Base-by-base conservation (phyloP, 2,797 vertebrate species). In the Eleutherodactylus coqui region DNA sequence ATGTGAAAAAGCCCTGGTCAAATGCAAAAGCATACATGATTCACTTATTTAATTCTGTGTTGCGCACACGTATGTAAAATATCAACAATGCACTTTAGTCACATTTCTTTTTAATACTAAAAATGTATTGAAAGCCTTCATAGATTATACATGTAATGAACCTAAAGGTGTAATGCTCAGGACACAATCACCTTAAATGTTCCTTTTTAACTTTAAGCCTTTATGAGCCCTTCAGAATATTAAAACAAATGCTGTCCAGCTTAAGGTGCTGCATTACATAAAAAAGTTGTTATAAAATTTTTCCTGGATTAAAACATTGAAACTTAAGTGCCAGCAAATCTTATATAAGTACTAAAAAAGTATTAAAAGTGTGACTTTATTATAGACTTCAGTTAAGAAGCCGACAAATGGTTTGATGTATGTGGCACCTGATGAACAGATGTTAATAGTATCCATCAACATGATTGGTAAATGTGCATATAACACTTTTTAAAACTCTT, bases 401-500 rank as follows among this genome's bases (percentile, higher is more conserved):
- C 70, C 45, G 13, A 58, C 67, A 58, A n/a, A 32, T 83, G 34
- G 64, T 83, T 83, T 83, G 51, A 83, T 83, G 81, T 73, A 45
- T 45, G 32, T 36, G 47, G 32, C 81, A 83, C 67, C 81, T 75
- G 81, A 83, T 75, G 69, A 73, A 83, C 49, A 83, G 81, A 83
- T 83, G 81, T 83, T 83, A 75, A 83, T 73, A 83, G 49, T 14
- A 83, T 58, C 81, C 67, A 83, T 73, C 69, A 83, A 72, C 38
- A 32, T 58, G 51, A 83, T 75, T 11, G 69, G 49, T 58, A 73
- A 19, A 60, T 83, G 81, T 83, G 51, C 69, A 45, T 41, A 73
- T 58, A 82, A 58, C 80, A 83, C 81, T 60, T 83, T 83, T 83
- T 5, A 75, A 83, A 75, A 2, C 7, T 47, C 67, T 75, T 58